phyloP scores from a whole-genome alignment of 2,888 invertebrate species.

The Tuta absoluta region DNA sequence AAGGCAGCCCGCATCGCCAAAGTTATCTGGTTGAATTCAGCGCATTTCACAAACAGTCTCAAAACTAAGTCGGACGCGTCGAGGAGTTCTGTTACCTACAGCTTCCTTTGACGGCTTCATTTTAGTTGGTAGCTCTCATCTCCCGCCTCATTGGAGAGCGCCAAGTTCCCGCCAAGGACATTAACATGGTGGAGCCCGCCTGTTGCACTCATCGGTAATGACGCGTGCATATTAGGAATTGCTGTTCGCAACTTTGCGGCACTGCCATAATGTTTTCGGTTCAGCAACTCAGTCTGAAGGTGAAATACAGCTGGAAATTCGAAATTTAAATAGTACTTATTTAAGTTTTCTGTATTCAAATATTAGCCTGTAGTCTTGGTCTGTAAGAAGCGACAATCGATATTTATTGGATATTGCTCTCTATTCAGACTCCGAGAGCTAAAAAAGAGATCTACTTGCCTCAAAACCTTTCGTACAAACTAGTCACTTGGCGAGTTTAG shows the following conservation, averaged over 20 bases:
- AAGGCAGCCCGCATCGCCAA: conserved; percentile 24
- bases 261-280: not conserved
- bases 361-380: too few species aligned
- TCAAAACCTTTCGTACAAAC: conserved; percentile 15
- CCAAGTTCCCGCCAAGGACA: conserved; percentile 25
- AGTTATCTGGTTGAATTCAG: conserved; percentile 27
- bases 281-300: not conserved
- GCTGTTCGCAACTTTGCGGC: conserved; percentile 14
- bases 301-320: not conserved
- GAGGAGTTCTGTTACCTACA: conserved; percentile 22
- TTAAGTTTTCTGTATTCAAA: too few species aligned
- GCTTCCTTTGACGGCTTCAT: conserved; percentile 27
- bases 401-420: not conserved
- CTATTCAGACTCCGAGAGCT: not conserved
- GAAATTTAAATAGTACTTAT: not conserved
- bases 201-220: conserved; percentile 27
- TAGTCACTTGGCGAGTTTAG: conserved; percentile 16
- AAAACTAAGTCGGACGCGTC: conserved; percentile 25
- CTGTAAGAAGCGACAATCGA: too few species aligned
- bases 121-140: conserved; percentile 19
- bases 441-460: not conserved
- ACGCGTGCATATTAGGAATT: conserved; percentile 15
- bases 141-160: conserved; percentile 18
- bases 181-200: conserved; percentile 28
- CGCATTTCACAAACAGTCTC: conserved; percentile 27